Evolutionary conservation across 2,113 vertebrate genomes (phyloP).

Genomic region (Seriola rivoliana): DNA sequence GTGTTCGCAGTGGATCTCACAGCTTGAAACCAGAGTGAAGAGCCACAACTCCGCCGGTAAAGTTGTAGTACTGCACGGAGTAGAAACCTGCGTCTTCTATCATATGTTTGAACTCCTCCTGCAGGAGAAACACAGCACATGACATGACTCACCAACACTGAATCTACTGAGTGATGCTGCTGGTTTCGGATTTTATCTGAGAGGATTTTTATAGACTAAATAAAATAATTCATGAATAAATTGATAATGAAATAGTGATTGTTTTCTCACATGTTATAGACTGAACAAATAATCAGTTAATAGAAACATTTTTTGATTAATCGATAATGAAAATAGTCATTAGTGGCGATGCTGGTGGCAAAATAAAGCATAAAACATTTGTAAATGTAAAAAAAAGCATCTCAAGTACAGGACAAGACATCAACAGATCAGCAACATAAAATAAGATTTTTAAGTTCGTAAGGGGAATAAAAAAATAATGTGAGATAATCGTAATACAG

Average conservation of each 20-base stretch:
- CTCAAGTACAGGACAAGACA: too few species aligned
- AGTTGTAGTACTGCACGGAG: conserved; percentile 88
- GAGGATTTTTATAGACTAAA: neutral
- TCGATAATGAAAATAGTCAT: too few species aligned
- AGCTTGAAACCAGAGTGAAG: conserved; percentile 98
- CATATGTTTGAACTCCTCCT: conserved; percentile 94
- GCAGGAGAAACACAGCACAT: neutral
- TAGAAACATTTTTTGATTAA: too few species aligned
- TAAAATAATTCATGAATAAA: too few species aligned
- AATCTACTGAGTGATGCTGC: neutral
- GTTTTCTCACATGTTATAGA: too few species aligned
- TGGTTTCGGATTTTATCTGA: neutral
- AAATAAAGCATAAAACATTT: too few species aligned
- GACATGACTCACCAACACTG: neutral
- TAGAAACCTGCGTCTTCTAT: conserved; percentile 94
- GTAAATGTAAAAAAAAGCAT: too few species aligned
- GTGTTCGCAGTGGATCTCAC: conserved; percentile 66
- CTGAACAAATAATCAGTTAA: too few species aligned
- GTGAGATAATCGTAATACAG: too few species aligned
- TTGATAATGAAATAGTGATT: too few species aligned
- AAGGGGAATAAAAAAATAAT: neutral
- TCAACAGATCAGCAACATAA: neutral
- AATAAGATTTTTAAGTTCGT: neutral
- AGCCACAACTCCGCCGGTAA: conserved; percentile 91
- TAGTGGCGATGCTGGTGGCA: too few species aligned